Percentiles rank a stretch among this genome's conserved stretches.
These are phyloP conservation scores for Drosophila lacteicornis DNA, from an alignment of 1,140 invertebrate species.

Conservation along the genomic window DNA sequence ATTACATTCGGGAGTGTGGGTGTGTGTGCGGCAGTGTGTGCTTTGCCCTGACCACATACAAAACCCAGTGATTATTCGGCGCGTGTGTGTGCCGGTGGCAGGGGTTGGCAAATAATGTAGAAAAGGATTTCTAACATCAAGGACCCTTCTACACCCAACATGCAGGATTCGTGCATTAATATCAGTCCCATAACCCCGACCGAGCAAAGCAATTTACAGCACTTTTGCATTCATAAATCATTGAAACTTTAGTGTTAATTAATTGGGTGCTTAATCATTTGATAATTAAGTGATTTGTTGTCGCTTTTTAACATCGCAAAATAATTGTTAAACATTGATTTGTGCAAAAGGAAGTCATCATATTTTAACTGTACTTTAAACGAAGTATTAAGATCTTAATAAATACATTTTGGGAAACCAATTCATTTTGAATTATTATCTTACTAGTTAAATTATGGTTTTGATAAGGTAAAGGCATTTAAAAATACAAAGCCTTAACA, in stretches of 20 bases:
- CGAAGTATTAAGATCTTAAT: neutral
- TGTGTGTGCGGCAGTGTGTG: conserved; percentile 15
- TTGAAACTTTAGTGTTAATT: conserved; percentile 31
- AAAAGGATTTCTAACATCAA: conserved; percentile 61
- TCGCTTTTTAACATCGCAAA: conserved; percentile 6
- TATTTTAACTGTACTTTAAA: neutral
- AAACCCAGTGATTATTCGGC: conserved; percentile 27
- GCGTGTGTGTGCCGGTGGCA: conserved; percentile 2
- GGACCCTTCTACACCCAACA: conserved; percentile 25
- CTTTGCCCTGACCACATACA: conserved; percentile 27
- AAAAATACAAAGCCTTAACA: too few species aligned
- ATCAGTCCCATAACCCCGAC: conserved; percentile 15
- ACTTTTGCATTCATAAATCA: conserved; percentile 37
- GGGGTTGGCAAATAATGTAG: conserved; percentile 62
- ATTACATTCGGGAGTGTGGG: conserved; percentile 52
- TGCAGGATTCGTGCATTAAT: conserved; percentile 35
- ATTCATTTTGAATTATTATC: too few species aligned
- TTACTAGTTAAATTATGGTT: too few species aligned
- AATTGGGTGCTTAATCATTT: conserved; percentile 44
- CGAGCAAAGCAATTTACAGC: conserved; percentile 20
- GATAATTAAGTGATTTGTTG: conserved; percentile 42
- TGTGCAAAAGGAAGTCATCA: neutral
- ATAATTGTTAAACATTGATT: conserved; percentile 10
- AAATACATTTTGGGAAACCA: neutral
- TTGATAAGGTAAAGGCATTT: too few species aligned